Base-by-base conservation (phyloP, 2,113 vertebrate genomes). In the Opisthocomus hoazin region DNA sequence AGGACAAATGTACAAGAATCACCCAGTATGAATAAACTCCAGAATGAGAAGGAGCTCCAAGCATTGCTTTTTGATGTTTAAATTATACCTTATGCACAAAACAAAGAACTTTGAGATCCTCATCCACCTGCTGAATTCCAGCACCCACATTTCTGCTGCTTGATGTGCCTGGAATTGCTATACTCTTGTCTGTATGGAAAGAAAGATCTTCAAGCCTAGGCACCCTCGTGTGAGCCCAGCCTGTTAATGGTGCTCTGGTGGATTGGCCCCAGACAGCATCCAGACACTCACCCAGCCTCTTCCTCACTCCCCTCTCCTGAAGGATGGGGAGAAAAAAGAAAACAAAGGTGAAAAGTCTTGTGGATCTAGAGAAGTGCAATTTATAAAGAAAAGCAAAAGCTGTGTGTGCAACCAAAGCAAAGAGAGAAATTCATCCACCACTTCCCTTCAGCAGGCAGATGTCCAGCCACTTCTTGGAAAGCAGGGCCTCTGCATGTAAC, bases 211-310 rank as follows among this genome's bases (percentile, higher is more conserved):
- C 16, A 29, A 63, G 5, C 4, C 4, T 9, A 84, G 27, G 6
- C 13, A 45, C 5, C 6, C 24, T 46, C 15, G 36, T 0, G 4
- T 20, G 9, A 74, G 11, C 22, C 14, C 8, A 60, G 10, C 9
- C 24, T 64, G 12, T 10, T 36, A 23, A 9, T 56, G 26, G 4
- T 64, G 23, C 32, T 57, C 7, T 63, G 10, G 4, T 46, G 12
- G 1, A 1, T 14, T 81, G 19, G 9, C 2, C 12, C 5, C 13
- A 61, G 3, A 5, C 9, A 85, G 9, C 3, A 27, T 18, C 6
- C 60, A 73, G 3, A 41, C 15, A 37, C 15, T 6, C 9, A 66
- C 3, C 0, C 12, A 61, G 13, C 18, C 10, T 51, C 22, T 41
- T 81, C 14, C 18, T 61, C 34, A 48, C 10, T 23, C 13, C 2